Base-by-base conservation (phyloP, 2,113 vertebrate species). In the Choloepus hoffmanni region DNA sequence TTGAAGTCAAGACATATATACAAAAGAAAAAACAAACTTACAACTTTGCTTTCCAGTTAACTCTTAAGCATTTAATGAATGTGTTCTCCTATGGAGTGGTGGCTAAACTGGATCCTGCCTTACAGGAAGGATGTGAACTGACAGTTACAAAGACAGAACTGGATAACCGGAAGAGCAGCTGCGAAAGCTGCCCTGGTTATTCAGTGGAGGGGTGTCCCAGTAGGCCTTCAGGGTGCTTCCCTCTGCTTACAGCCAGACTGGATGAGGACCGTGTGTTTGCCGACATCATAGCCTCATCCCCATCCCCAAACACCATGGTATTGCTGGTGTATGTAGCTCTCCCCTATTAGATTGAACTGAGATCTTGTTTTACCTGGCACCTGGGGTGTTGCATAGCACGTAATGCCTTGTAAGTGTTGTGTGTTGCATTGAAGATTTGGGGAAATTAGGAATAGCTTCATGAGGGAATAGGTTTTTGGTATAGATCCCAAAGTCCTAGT, bases 1-100 rank as follows among this genome's bases (percentile, higher is more conserved):
- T 89, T 92, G 62, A 94, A 91, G 73, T 84, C 5, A 84, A 83
- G 45, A 28, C 33, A 62, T 86, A 93, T 45, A 83, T 50, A 82
- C 15, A 83, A 81, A 43, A 19, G 36, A 85, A 90, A 68, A 50
- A 82, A 26, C 45, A 60, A 50, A 23, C 53, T 43, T 88, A 58
- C 10, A 79, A 23, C 85, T 79, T 79, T 89, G 55, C 28, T 93
- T 79, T 15, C 50, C 10, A 43, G 23, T 95, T 92, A 78, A 81
- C 36, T 91, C 11, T 50, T 90, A 65, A 36, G 28, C 85, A 24
- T 78, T 72, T 83, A 85, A 30, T 85, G 15, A 63, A 70, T 92
- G 70, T 48, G 36, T 76, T 19, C 5, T 13, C 72, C 74, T 33
- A 60, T 30, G 58, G 48, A 68, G 2, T 67, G 36, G 48, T 85